Evolutionary conservation across 2,113 vertebrate species (phyloP).

Genomic region (Ceyx margarethae): DNA sequence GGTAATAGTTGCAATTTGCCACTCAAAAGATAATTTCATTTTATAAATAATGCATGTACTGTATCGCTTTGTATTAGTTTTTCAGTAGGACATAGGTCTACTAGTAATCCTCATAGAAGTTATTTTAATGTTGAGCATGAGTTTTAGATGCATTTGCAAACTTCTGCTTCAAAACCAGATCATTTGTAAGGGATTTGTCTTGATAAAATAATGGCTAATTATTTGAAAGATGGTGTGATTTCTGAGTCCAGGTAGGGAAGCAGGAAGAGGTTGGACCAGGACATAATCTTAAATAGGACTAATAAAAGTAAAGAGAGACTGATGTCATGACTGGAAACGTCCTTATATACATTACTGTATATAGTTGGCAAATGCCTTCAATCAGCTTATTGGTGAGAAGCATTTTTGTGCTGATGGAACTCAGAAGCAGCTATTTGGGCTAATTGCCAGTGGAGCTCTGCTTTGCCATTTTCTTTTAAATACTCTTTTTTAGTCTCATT

Average conservation of each 20-base stretch:
- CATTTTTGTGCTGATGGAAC: not conserved
- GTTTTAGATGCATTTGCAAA: not conserved
- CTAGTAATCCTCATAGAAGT: not conserved
- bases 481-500: not conserved
- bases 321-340: not conserved
- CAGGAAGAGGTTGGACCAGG: not conserved
- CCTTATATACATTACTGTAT: not conserved
- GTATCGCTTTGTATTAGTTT: not conserved
- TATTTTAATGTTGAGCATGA: not conserved
- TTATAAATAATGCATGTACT: not conserved
- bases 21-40: not conserved
- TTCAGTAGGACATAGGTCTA: not conserved
- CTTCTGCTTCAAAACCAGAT: not conserved
- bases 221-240: not conserved
- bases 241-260: not conserved
- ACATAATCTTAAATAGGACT: not conserved
- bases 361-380: not conserved
- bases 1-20: not conserved
- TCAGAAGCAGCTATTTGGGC: not conserved
- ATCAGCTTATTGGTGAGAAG: not conserved
- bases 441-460: not conserved
- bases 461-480: not conserved
- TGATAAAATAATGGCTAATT: not conserved
- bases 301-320: not conserved
- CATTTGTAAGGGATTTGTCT: not conserved